Base-by-base conservation (phyloP, 2,888 invertebrate genomes). In the Coleophora flavipennella region DNA sequence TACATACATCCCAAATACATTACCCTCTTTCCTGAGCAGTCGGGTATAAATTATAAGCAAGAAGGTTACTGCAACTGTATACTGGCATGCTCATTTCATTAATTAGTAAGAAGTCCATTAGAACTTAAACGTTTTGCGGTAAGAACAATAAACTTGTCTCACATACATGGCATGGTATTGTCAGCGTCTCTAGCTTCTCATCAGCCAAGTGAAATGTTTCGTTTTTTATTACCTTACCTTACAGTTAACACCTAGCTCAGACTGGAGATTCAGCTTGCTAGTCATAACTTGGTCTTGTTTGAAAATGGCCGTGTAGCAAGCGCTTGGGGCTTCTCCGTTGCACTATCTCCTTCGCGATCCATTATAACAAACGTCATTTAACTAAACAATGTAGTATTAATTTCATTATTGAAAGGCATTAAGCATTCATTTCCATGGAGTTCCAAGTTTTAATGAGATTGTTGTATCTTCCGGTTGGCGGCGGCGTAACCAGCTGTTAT, bases 401-500 rank as follows among this genome's bases (percentile, higher is more conserved):
- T 20, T 20, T 20, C 20, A 20, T 20, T 20, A 20, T 20, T 20
- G 3, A 20, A 20, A 20, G 20, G 20, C 6, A 20, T 20, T 20
- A 20, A 6, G 20, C 20, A 20, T 20, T 20, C 20, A 20, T 20
- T 20, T 20, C 20, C 20, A 20, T 6, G 20, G 20, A 20, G 20
- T 20, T 20, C 20, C 6, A 20, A 20, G 20, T 20, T 20, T 20
- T 6, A 20, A 3, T 20, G 20, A 20, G 20, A 20, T 20, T 4
- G 6, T 20, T 4, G 27, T 40, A 36, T 13, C 35, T 13, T 27
- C 31, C n/a, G 36, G 4, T 59, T 53, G 41, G 46, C 51, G 53
- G 48, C 41, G 20, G 3, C 20, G n/a, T 20, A 3, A 48, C 52
- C 46, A 41, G 45, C 48, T 53, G 61, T 72, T 80, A 81, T 80